These are phyloP conservation scores for Meta bourneti DNA, from an alignment of 2,888 invertebrate species.

Conservation along the genomic window DNA sequence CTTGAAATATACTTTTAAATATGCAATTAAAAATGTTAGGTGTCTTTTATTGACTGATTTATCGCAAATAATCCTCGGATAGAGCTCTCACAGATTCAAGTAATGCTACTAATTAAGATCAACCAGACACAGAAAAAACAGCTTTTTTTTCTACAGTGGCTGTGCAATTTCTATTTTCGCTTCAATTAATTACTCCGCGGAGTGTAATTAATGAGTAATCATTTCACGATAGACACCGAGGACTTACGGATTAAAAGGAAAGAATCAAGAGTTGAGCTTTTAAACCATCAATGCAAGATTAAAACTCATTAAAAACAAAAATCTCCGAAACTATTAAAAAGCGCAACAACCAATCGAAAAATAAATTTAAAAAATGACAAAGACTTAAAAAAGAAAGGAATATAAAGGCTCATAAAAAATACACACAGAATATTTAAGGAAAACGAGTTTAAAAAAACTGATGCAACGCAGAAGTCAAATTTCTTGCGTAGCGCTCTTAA, in stretches of 20 bases:
- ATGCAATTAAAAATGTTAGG: neutral
- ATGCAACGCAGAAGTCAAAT: slow-evolving; percentile 44
- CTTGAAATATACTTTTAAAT: too few species aligned
- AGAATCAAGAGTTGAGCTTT: slow-evolving; percentile 34
- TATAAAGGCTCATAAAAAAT: slow-evolving; percentile 9
- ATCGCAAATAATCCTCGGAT: neutral
- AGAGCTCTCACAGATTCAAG: neutral
- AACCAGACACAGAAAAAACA: neutral
- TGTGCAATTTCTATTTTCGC: slow-evolving; percentile 50
- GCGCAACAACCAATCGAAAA: slow-evolving; percentile 11
- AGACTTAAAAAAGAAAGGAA: slow-evolving; percentile 15
- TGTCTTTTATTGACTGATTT: neutral
- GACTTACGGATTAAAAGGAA: slow-evolving; percentile 55
- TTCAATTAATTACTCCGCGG: slow-evolving; percentile 67
- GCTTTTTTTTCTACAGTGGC: neutral
- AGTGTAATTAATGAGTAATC: slow-evolving; percentile 74
- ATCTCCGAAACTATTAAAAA: slow-evolving; percentile 14
- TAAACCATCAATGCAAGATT: slow-evolving; percentile 65
- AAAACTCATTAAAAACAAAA: slow-evolving; percentile 61
- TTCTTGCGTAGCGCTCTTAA: slow-evolving; percentile 53
- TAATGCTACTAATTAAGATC: neutral
- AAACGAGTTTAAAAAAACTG: slow-evolving; percentile 31
- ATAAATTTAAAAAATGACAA: slow-evolving; percentile 13
- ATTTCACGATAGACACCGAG: slow-evolving; percentile 62
- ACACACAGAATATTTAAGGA: slow-evolving; percentile 40